A percentile compares a stretch with the other conserved stretches of the same genome.
These are phyloP conservation scores for Odocoileus virginianus DNA, from an alignment of 2,113 vertebrate genomes.

Conservation along the genomic window DNA sequence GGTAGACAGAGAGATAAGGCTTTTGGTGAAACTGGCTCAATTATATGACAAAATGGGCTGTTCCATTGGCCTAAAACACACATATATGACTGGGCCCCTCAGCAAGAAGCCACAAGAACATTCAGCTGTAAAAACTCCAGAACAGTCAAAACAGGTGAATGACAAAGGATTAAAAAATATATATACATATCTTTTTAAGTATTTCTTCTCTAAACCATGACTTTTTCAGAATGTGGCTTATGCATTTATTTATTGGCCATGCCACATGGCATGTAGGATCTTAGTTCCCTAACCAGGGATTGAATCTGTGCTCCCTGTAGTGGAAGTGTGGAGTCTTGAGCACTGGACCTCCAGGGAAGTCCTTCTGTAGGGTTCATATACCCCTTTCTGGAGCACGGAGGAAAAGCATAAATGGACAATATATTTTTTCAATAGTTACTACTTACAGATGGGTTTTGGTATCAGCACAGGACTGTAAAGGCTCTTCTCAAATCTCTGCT, in stretches of 20 bases:
- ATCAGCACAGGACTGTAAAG: background rate
- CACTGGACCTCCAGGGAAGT: background rate
- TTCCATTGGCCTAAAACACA: background rate
- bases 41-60: background rate
- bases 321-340: background rate
- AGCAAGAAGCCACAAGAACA: background rate
- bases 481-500: background rate
- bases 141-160: background rate
- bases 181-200: background rate
- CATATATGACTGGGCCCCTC: accelerated
- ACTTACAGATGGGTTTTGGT: background rate
- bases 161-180: background rate
- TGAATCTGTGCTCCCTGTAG: background rate
- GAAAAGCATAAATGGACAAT: background rate
- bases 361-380: background rate
- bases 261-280: background rate
- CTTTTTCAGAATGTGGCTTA: background rate
- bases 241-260: background rate
- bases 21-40: background rate
- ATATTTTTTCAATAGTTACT: background rate
- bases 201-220: background rate
- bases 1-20: background rate
- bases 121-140: background rate
- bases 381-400: background rate
- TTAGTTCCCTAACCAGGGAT: background rate